Evolutionary conservation across 2,113 vertebrate genomes (phyloP).

Genomic region (Colius striatus): DNA sequence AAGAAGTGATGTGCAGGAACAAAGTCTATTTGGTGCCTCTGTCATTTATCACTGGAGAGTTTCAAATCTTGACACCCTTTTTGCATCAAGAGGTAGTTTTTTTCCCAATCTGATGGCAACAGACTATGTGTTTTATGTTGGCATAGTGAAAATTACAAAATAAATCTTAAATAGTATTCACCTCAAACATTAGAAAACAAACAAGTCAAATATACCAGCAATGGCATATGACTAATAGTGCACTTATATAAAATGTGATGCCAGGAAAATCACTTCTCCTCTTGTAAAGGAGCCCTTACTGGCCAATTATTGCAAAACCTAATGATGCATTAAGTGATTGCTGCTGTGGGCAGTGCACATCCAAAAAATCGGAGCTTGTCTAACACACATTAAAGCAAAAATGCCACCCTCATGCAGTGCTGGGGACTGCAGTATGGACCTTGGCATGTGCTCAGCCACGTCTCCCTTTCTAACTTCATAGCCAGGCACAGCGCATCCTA

Average conservation of each 20-base stretch:
- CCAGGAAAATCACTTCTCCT: constrained; percentile 39
- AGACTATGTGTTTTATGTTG: constrained; percentile 55
- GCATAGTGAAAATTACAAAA: constrained; percentile 68
- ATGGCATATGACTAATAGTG: constrained; percentile 47
- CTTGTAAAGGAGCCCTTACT: constrained; percentile 38
- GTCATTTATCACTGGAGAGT: constrained; percentile 64
- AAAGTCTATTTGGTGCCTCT: constrained; percentile 17
- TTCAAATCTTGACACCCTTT: constrained; percentile 67
- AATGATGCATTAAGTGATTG: constrained; percentile 15
- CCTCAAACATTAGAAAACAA: constrained; percentile 63
- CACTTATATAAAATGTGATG: constrained; percentile 35
- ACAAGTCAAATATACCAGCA: constrained; percentile 58
- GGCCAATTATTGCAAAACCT: constrained; percentile 50
- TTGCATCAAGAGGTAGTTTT: constrained; percentile 67
- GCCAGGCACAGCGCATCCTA: not conserved
- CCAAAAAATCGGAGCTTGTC: constrained; percentile 16
- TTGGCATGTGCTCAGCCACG: not conserved
- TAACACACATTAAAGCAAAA: not conserved
- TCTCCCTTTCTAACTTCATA: not conserved
- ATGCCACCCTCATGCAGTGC: not conserved
- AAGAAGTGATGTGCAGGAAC: constrained; percentile 46
- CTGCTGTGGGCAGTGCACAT: not conserved
- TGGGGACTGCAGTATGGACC: not conserved
- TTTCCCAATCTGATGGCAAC: constrained; percentile 57
- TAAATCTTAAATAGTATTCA: constrained; percentile 70